phyloP scores from a whole-genome alignment of 2,797 vertebrate genomes.

The Sparus aurata region DNA sequence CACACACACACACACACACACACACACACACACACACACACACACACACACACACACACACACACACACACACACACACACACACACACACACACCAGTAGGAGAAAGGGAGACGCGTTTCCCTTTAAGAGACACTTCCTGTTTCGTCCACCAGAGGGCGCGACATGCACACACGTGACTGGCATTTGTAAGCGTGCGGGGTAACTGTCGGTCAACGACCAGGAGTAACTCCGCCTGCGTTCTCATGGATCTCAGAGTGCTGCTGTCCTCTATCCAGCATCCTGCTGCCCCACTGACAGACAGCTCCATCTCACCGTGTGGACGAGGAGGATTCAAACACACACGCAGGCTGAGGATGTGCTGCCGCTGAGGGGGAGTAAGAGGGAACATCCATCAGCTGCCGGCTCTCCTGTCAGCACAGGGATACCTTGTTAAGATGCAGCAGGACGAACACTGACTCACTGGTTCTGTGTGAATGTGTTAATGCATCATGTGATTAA shows the following conservation, averaged over 20 bases:
- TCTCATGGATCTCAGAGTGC: constrained; percentile 41
- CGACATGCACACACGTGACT: background rate
- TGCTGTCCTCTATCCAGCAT: constrained; percentile 61
- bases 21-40: too few species aligned
- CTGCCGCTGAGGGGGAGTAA: background rate
- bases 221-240: constrained; percentile 61
- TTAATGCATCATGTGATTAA: background rate
- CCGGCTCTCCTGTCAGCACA: background rate
- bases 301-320: constrained; percentile 7
- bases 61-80: too few species aligned
- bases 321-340: constrained; percentile 1
- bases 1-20: too few species aligned
- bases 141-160: constrained; percentile 67
- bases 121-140: constrained; percentile 21
- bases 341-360: background rate
- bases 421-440: background rate
- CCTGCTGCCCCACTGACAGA: constrained; percentile 48
- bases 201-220: constrained; percentile 80
- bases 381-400: constrained; percentile 12
- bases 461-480: background rate
- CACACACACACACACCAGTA: too few species aligned
- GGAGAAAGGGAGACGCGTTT: background rate
- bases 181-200: constrained; percentile 21
- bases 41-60: too few species aligned
- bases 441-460: background rate